Percentiles rank a stretch among this genome's conserved stretches.
These are phyloP conservation scores for Acleris emargana DNA, from an alignment of 2,888 invertebrate genomes.

Conservation along the genomic window DNA sequence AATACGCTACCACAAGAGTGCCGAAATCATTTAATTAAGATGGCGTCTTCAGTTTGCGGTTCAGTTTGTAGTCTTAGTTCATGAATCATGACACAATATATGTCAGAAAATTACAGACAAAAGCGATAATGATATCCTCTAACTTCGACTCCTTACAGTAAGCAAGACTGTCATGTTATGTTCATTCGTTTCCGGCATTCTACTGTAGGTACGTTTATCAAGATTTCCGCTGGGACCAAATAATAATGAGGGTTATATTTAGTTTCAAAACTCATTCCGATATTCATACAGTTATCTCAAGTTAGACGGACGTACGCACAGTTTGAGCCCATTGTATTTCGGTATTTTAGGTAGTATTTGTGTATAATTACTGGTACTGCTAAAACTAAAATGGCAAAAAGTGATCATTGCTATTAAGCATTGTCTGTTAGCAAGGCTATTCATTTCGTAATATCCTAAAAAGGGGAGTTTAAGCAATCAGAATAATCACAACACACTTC, in stretches of 20 bases:
- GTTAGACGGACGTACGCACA: conserved; percentile 9
- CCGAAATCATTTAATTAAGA: conserved; percentile 11
- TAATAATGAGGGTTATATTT: conserved; percentile 18
- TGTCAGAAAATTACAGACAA: conserved; percentile 15
- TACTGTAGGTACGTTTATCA: not conserved
- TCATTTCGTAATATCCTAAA: no score
- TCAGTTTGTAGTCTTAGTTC: not conserved
- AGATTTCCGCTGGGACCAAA: conserved; percentile 4
- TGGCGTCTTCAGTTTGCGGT: not conserved
- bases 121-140: conserved; percentile 6
- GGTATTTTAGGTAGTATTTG: not conserved
- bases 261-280: conserved; percentile 25
- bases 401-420: no score
- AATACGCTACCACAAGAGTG: not conserved
- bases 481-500: not conserved
- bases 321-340: no score
- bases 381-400: no score
- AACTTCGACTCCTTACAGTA: conserved; percentile 8
- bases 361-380: no score
- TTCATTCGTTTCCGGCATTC: not conserved
- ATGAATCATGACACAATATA: not conserved
- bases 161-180: not conserved
- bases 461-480: no score
- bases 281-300: conserved; percentile 8
- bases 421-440: no score